These are phyloP conservation scores for Brachypalpus laphriformis DNA, from an alignment of 2,888 invertebrate genomes.

Conservation along the genomic window DNA sequence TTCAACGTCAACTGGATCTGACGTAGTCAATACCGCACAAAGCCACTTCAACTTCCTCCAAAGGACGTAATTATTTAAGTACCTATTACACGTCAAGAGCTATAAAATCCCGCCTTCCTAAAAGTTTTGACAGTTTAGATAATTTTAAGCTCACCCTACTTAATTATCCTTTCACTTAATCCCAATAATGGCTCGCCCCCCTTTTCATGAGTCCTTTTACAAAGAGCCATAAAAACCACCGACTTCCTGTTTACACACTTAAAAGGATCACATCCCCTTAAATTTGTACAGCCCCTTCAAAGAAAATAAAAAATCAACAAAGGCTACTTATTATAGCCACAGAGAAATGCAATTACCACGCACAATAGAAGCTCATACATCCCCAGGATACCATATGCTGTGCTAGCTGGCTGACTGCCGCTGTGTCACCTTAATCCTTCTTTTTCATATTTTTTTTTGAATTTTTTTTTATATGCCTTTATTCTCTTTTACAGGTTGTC, in stretches of 20 bases:
- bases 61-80: no score
- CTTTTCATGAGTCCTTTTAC: slow-evolving; percentile 13
- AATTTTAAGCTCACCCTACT: not conserved
- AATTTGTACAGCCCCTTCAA: slow-evolving; percentile 38
- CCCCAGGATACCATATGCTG: slow-evolving; percentile 25
- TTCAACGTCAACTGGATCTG: no score
- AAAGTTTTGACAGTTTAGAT: not conserved
- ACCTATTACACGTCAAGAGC: not conserved
- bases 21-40: no score
- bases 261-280: slow-evolving; percentile 36
- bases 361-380: slow-evolving; percentile 64
- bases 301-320: slow-evolving; percentile 24
- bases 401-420: not conserved
- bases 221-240: slow-evolving; percentile 4
- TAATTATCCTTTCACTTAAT: slow-evolving; percentile 46
- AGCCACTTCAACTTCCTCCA: no score
- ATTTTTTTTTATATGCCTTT: not conserved
- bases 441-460: slow-evolving; percentile 52
- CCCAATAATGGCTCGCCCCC: slow-evolving; percentile 40
- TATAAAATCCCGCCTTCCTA: not conserved
- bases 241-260: slow-evolving; percentile 45
- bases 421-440: slow-evolving; percentile 68
- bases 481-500: slow-evolving; percentile 87
- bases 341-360: slow-evolving; percentile 69
- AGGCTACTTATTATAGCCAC: slow-evolving; percentile 34